Evolutionary conservation across 1,140 invertebrate species (phyloP), one percentile per base, ranked within the genome.

Genomic region (Leptinotarsa texana): DNA sequence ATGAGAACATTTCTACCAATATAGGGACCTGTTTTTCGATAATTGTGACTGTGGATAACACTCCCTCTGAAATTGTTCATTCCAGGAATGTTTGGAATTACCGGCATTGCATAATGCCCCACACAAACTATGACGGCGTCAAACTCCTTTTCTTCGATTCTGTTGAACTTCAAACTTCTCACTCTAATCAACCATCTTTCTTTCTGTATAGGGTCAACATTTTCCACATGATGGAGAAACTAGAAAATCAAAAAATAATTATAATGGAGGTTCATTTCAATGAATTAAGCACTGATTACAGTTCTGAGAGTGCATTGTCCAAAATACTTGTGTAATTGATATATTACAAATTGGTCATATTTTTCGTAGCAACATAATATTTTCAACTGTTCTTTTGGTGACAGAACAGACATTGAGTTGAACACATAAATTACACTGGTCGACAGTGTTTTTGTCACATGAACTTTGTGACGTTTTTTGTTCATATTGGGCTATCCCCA

Each of bases 81-180:
- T 18, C 90, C 90, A 3, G 80, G 77, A 75, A 93, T 88, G 15
- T 82, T 72, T 13, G 93, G 92, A 49, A 89, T 83, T 18, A 87
- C 80, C 17, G 93, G 92, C 6, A 87, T 83, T 33, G 87, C 88
- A 83, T 91, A 93, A 83, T 93, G 92, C 3, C 92, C 92, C 80
- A 90, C 91, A 80, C 91, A 92, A 47, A 92, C 82, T 77, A 93
- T 88, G 18, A 93, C 85, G 18, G 88, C 88, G 83, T 93, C 89
- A 83, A 88, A 91, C 48, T 75, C 74, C 27, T 83, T 78, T 21
- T 80, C 80, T 47, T 82, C 78, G 21, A 76, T 77, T 69, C 80
- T 48, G 22, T 85, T 80, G 18, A 75, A 87, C 68, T 82, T 80
- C 6, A 89, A 18, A 80, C 88, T 83, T 82, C 82, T 83, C 3